Evolutionary conservation across 2,888 invertebrate species (phyloP), one percentile per base, ranked within the genome.

Genomic region (Melieria picta): DNA sequence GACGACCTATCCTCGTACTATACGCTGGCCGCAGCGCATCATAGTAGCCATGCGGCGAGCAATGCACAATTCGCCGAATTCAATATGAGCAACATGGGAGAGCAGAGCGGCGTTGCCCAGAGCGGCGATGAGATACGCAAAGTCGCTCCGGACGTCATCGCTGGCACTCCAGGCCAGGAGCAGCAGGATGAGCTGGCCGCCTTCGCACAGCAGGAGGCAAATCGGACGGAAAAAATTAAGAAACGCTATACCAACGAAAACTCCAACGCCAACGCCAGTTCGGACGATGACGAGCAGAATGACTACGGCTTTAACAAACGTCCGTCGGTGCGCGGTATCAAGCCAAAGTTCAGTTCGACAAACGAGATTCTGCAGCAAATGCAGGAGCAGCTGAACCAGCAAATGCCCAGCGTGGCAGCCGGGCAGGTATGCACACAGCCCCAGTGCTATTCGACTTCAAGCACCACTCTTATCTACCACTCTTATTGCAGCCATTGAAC

Each of bases 281-380:
- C 86, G 55, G 87, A 91, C 72, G 94, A 93, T 65, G 93, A 93
- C 72, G 94, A 95, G 78, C 93, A 94, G 78, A 95, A 95, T 79
- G 95, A 96, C 82, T 95, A 96, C 80, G 96, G 96, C 0, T 96
- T 96, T 85, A 94, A 94, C 81, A 90, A 94, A 52, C 89, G 96
- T n/a, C 96, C 96, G 0, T 94, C 94, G 1, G 96, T 96, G 2
- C 90, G 95, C 1, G 95, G 96, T 0, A 95, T 96, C 75, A 95
- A 95, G 82, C 93, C 95, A n/a, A 91, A 94, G 76, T 92, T 94
- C 76, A 93, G 93, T 10, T 92, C 94, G 0, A 92, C 91, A 5
- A 93, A 92, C 75, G 94, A 94, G 80, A 93, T 95, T 56, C 88
- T 95, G 0, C 92, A 94, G 79, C 94, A 94, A 83, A 92, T 94